phyloP scores from a whole-genome alignment of 2,888 invertebrate genomes.

The Cactoblastis cactorum region DNA sequence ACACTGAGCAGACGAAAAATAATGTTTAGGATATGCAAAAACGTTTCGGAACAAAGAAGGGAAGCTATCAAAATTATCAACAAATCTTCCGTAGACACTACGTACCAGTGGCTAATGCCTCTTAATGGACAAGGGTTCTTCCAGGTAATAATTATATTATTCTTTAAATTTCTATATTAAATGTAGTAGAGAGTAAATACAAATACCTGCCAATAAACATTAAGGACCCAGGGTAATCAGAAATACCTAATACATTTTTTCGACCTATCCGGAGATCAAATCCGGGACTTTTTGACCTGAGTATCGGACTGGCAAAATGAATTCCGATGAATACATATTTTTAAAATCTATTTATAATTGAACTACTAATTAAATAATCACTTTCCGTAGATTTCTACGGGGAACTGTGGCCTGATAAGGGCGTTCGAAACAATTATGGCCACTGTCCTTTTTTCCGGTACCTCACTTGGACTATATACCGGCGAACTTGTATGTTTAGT shows the following conservation, averaged over 20 bases:
- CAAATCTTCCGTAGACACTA: conserved; percentile 56
- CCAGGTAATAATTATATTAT: conserved; percentile 48
- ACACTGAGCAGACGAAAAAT: conserved; percentile 47
- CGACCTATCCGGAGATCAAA: too few species aligned
- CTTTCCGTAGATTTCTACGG: conserved; percentile 56
- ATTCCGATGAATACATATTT: too few species aligned
- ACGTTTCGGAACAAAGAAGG: conserved; percentile 49
- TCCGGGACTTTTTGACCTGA: too few species aligned
- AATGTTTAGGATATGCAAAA: conserved; percentile 54
- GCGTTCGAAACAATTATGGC: conserved; percentile 59
- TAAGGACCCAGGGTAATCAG: too few species aligned
- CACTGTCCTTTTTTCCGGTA: conserved; percentile 54
- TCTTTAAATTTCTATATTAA: too few species aligned
- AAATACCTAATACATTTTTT: too few species aligned
- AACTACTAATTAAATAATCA: background rate
- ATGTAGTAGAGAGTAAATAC: too few species aligned
- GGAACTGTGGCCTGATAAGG: conserved; percentile 66
- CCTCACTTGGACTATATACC: conserved; percentile 58
- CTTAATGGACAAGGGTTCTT: conserved; percentile 58
- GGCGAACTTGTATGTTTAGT: conserved; percentile 65
- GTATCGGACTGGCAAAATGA: too few species aligned
- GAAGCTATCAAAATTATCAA: conserved; percentile 54
- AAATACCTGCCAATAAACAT: too few species aligned
- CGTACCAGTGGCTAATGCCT: conserved; percentile 70
- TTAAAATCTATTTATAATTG: too few species aligned